phyloP scores from a whole-genome alignment of 2,113 vertebrate species.

The Pagrus major region DNA sequence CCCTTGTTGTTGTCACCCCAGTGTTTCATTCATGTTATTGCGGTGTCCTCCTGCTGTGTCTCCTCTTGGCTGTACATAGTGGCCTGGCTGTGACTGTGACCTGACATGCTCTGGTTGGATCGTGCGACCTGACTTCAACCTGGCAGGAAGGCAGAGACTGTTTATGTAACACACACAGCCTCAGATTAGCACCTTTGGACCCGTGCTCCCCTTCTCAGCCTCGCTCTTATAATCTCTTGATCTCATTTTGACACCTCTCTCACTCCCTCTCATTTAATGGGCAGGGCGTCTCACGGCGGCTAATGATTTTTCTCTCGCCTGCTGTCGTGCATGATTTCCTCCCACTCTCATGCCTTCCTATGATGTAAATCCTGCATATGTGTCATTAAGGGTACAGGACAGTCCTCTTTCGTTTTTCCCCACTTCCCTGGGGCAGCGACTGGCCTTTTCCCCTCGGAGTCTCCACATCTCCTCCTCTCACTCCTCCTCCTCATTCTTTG shows the following conservation, averaged over 20 bases:
- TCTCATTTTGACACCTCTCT: conserved; percentile 21
- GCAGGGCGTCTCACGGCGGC: neutral
- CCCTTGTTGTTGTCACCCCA: neutral
- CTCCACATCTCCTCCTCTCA: neutral
- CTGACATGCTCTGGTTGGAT: conserved; percentile 32
- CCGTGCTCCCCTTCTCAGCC: conserved; percentile 5
- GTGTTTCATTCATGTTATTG: neutral
- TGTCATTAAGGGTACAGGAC: neutral
- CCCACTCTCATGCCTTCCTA: neutral
- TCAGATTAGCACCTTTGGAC: conserved; percentile 57
- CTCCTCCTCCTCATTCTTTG: neutral
- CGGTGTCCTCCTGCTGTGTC: conserved; percentile 4
- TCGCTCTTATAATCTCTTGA: conserved; percentile 29
- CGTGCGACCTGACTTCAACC: conserved; percentile 31
- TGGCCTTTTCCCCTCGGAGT: conserved; percentile 8
- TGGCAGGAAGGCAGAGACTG: conserved; percentile 4
- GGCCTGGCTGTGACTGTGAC: conserved; percentile 27
- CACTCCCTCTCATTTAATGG: neutral
- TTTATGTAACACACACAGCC: conserved; percentile 54
- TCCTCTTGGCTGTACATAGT: conserved; percentile 24
- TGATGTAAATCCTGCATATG: neutral
- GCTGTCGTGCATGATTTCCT: neutral
- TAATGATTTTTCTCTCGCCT: neutral
- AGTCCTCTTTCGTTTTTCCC: conserved; percentile 9
- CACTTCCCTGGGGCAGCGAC: conserved; percentile 7